Evolutionary conservation across 2,888 invertebrate species (phyloP).

Genomic region (Netelia melanura): DNA sequence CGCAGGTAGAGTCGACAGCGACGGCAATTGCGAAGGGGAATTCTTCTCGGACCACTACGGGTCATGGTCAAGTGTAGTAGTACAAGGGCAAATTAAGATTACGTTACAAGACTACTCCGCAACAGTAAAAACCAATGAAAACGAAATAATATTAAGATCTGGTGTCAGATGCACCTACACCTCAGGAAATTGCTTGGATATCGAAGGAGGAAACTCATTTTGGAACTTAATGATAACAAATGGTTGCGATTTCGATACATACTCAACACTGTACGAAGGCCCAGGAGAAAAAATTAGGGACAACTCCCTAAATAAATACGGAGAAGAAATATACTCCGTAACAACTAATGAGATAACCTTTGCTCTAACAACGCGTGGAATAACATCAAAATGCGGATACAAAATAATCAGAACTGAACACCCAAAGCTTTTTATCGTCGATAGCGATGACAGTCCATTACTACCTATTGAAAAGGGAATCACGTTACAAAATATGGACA

Average conservation of each 20-base stretch:
- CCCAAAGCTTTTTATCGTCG: conserved; percentile 59
- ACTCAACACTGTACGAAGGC: too few species aligned
- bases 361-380: conserved; percentile 40
- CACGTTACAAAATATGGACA: conserved; percentile 32
- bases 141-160: conserved; percentile 50
- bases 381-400: conserved; percentile 49
- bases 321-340: conserved; percentile 27
- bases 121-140: conserved; percentile 33
- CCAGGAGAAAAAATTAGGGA: too few species aligned
- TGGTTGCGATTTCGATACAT: not conserved
- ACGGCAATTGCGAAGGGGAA: conserved; percentile 22
- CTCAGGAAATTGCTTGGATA: conserved; percentile 44
- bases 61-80: conserved; percentile 41
- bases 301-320: not conserved
- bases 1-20: conserved; percentile 11
- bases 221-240: conserved; percentile 40
- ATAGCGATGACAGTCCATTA: not conserved
- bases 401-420: conserved; percentile 12
- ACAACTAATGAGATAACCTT: conserved; percentile 55
- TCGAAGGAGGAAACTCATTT: conserved; percentile 17
- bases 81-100: conserved; percentile 36
- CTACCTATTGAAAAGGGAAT: not conserved
- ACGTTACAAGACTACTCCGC: not conserved
- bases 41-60: conserved; percentile 44
- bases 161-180: conserved; percentile 49